Base-by-base conservation (phyloP, 2,113 vertebrate genomes). In the Marmota monax region DNA sequence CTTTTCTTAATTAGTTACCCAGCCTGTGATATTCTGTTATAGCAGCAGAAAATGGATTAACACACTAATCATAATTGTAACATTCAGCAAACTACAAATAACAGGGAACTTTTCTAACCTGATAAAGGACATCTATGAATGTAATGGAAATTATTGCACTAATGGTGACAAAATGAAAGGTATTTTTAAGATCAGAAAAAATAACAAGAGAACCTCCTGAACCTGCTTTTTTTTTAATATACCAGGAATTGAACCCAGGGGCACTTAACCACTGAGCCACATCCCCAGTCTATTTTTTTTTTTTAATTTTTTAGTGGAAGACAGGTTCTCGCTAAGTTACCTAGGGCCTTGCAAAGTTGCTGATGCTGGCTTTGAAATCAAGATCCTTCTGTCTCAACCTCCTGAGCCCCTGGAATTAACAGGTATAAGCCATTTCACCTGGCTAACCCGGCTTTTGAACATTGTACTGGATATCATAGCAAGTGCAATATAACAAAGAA, bases 21-120 rank as follows among this genome's bases (percentile, higher is more conserved):
- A 83, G 9, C 51, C 45, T 51, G 20, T 85, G 65, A 11, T n/a
- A 22, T 51, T 69, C 17, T 23, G 17, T 51, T 85, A 25, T 34
- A 85, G 20, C 45, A n/a, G 45, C 65, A 67, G 83, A 85, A 70
- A 85, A n/a, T n/a, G 12, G 11, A 69, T 39, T 11, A 45, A 32
- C 12, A 42, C 18, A 34, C 69, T 25, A 51, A 3, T 51, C 53
- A 92, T 88, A 25, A 95, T 84, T 42, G 73, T 79, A 78, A 73
- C 12, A 87, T 3, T 88, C 39, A 88, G 53, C 13, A 91, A 95
- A 92, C 37, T 82, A 37, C 51, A 89, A 84, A 84, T 58, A 84
- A 72, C 77, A 87, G 48, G 2, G 7, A 67, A 53, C 12, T 88
- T 97, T n/a, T 25, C 42, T 77, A 83, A 83, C 18, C n/a, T 84